These are phyloP conservation scores for Ophioninae sp. DNA, from an alignment of 2,888 invertebrate genomes.

Conservation along the genomic window DNA sequence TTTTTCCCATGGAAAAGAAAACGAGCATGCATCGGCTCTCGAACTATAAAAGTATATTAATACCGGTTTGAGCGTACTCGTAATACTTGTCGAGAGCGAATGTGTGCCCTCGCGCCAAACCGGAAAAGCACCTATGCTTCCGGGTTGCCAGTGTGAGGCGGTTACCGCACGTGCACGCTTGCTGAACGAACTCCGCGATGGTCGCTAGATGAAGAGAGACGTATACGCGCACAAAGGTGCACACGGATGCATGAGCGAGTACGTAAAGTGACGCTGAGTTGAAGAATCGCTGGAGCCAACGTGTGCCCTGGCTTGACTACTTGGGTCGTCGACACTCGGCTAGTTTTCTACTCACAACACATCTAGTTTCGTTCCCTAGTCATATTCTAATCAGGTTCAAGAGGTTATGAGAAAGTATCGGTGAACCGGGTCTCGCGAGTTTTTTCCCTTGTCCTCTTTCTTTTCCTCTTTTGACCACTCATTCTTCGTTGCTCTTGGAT, in stretches of 20 bases:
- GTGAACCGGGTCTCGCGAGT: slow-evolving; percentile 71
- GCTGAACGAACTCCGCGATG: slow-evolving; percentile 8
- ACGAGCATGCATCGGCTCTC: slow-evolving; percentile 38
- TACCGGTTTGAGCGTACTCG: slow-evolving; percentile 68
- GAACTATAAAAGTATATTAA: slow-evolving; percentile 38
- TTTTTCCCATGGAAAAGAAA: slow-evolving; percentile 78
- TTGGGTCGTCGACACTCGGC: slow-evolving; percentile 56
- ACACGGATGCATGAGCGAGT: slow-evolving; percentile 2
- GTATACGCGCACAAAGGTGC: neutral
- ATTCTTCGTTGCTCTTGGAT: slow-evolving; percentile 39
- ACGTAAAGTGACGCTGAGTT: neutral
- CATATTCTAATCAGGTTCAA: slow-evolving; percentile 81
- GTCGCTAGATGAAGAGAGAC: neutral
- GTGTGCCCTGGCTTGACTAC: slow-evolving; percentile 54
- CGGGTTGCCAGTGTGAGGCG: slow-evolving; percentile 62
- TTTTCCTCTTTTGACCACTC: slow-evolving; percentile 56
- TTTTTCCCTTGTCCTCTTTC: slow-evolving; percentile 62
- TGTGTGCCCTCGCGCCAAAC: slow-evolving; percentile 51
- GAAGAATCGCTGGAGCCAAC: slow-evolving; percentile 44
- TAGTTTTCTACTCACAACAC: slow-evolving; percentile 25
- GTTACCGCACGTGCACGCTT: slow-evolving; percentile 60
- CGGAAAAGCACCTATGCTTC: slow-evolving; percentile 67
- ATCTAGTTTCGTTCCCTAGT: slow-evolving; percentile 64
- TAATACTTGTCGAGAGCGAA: slow-evolving; percentile 32
- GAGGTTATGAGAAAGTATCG: slow-evolving; percentile 80